Evolutionary conservation across 2,113 vertebrate genomes (phyloP).

Genomic region (Choloepus hoffmanni): DNA sequence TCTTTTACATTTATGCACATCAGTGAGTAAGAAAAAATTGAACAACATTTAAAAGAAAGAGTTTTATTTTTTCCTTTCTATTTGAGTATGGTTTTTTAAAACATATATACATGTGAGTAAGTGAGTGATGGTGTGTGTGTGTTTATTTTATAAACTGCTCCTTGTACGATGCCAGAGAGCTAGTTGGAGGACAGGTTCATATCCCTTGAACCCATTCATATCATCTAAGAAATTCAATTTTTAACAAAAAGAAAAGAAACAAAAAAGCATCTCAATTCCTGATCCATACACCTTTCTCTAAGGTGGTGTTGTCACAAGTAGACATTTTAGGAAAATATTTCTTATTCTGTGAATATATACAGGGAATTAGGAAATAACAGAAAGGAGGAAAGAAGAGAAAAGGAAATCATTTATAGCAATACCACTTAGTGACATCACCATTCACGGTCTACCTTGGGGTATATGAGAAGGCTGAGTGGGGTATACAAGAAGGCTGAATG

Average conservation of each 20-base stretch:
- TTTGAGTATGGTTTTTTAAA: not conserved
- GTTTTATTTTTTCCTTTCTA: not conserved
- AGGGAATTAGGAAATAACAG: not conserved
- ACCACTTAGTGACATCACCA: not conserved
- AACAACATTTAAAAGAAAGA: not conserved
- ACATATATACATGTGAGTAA: not conserved
- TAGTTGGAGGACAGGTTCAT: not conserved
- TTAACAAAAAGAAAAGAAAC: not conserved
- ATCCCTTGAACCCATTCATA: not conserved
- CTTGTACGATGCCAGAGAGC: not conserved
- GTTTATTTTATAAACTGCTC: not conserved
- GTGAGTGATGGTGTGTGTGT: not conserved
- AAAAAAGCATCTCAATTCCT: not conserved
- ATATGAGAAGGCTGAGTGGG: not conserved
- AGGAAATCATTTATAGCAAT: not conserved
- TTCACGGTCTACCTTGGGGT: too few species aligned
- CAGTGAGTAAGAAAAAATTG: not conserved
- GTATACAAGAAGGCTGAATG: not conserved
- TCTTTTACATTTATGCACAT: not conserved
- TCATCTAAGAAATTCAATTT: not conserved
- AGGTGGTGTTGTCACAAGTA: not conserved
- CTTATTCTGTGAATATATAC: not conserved
- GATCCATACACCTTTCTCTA: not conserved
- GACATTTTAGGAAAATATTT: not conserved
- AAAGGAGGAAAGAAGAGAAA: not conserved